Conservation (phyloP, 2,113 vertebrate species). For the Lates calcarifer region DNA sequence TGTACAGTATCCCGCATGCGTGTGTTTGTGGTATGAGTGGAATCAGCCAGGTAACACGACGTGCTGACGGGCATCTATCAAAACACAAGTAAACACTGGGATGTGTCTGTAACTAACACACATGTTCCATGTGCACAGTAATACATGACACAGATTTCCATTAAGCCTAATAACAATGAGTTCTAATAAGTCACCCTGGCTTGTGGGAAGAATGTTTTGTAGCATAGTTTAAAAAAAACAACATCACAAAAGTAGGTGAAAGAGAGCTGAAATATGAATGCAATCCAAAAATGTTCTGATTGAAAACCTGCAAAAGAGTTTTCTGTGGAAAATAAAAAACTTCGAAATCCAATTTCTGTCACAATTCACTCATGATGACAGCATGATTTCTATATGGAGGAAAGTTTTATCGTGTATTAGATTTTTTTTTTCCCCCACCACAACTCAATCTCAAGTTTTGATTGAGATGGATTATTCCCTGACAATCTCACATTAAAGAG, state of each 20-base stretch:
- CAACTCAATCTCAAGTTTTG: not conserved
- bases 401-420: too few species aligned
- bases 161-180: not conserved
- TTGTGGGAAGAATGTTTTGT: not conserved
- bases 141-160: slow-evolving; percentile 10
- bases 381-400: not conserved
- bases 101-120: slow-evolving; percentile 14
- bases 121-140: not conserved
- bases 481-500: not conserved
- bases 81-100: slow-evolving; percentile 35
- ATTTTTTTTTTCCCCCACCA: not conserved
- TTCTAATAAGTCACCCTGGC: not conserved
- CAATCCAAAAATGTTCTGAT: not conserved
- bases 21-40: slow-evolving; percentile 2
- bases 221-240: not conserved
- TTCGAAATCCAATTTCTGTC: not conserved
- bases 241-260: not conserved
- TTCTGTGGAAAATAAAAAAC: not conserved
- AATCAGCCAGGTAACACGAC: not conserved
- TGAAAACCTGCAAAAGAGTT: not conserved
- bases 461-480: not conserved
- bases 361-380: not conserved
- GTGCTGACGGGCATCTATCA: slow-evolving; percentile 45
- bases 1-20: not conserved
- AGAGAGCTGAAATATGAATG: not conserved